These are phyloP conservation scores for Peromyscus nudipes DNA, from an alignment of 2,797 vertebrate genomes.

Conservation along the genomic window DNA sequence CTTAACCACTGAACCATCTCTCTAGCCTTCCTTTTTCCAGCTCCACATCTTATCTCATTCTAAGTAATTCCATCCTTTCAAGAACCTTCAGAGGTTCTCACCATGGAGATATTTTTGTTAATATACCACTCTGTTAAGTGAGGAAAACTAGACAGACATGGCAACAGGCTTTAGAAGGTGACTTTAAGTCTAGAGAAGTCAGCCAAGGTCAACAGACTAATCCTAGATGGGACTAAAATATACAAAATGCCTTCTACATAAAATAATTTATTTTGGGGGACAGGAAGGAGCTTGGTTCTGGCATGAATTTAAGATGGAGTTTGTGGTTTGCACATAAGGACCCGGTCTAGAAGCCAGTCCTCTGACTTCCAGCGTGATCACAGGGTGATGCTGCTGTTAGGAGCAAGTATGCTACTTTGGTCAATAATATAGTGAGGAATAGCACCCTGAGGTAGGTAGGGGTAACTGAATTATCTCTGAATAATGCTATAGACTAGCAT, in stretches of 20 bases:
- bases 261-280: background rate
- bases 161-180: background rate
- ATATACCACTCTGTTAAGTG: background rate
- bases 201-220: background rate
- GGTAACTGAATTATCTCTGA: background rate
- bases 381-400: background rate
- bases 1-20: background rate
- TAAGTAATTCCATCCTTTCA: background rate
- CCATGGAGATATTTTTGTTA: background rate
- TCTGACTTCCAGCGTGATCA: background rate
- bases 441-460: background rate
- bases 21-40: background rate
- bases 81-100: background rate
- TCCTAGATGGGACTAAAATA: background rate
- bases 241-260: background rate
- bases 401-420: background rate
- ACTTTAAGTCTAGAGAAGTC: background rate
- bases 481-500: background rate
- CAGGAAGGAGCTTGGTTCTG: background rate
- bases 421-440: background rate
- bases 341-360: background rate
- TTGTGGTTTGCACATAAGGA: background rate
- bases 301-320: conserved; percentile 3
- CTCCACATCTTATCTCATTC: accelerated
- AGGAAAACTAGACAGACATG: background rate